Evolutionary conservation across 2,888 invertebrate species (phyloP).

Genomic region (Ophion costatus): DNA sequence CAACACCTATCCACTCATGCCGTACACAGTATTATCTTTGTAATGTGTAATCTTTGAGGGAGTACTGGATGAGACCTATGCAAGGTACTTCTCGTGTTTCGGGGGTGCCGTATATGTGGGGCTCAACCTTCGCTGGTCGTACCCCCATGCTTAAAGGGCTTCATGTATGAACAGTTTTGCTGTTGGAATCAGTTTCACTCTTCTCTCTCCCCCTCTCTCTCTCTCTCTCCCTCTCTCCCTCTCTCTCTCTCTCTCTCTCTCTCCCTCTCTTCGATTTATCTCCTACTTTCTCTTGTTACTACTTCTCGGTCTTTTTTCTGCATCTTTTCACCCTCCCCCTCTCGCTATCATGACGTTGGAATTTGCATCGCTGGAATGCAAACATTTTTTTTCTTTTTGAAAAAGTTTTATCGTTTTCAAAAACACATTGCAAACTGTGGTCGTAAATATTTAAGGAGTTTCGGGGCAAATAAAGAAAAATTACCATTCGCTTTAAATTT

Average conservation of each 20-base stretch:
- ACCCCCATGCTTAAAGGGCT: background rate
- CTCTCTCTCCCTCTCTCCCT: background rate
- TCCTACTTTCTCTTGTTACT: background rate
- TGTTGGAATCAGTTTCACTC: background rate
- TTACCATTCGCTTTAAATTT: too few species aligned
- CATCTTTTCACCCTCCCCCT: background rate
- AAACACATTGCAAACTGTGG: too few species aligned
- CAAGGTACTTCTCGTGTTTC: slow-evolving; percentile 24
- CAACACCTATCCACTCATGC: background rate
- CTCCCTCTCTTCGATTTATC: slow-evolving; percentile 1
- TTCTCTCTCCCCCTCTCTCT: background rate
- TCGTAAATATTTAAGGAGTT: too few species aligned
- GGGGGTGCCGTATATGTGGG: background rate
- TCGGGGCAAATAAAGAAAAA: too few species aligned
- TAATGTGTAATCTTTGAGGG: slow-evolving; percentile 5
- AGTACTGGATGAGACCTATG: background rate
- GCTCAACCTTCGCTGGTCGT: background rate
- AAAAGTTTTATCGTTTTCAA: too few species aligned
- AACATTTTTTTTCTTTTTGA: too few species aligned
- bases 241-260: background rate
- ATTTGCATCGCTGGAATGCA: too few species aligned
- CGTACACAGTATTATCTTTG: background rate
- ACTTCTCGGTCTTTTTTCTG: background rate
- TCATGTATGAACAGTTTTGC: background rate
- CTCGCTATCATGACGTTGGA: too few species aligned